Evolutionary conservation across 2,888 invertebrate genomes (phyloP), one percentile per base, ranked within the genome.

Genomic region (Pollenia labialis): DNA sequence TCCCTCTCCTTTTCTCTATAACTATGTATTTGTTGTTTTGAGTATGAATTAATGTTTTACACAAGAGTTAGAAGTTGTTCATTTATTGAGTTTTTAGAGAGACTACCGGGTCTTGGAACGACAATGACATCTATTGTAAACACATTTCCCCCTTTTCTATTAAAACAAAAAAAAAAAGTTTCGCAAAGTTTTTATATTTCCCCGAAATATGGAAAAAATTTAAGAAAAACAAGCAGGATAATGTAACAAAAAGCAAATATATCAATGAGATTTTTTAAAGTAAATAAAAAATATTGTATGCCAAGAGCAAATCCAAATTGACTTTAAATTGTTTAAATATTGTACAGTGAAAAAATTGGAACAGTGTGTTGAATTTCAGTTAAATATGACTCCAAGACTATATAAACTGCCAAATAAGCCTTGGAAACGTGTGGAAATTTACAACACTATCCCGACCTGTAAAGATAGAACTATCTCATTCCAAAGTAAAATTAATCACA

Each of bases 71-170:
- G 66, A 52, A 69, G 68, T 76, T 77, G 72, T 87, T 81, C 76
- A 71, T 69, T 79, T 85, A 80, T 83, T 75, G 80, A 80, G 69
- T 71, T 81, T 85, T 85, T 74, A 66, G 46, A 62, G 60, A 64
- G 69, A 60, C 76, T 64, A 60, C 76, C 69, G 71, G 68, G 72
- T 50, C 62, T 52, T 56, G n/a, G 23, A 71, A 79, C 77, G 83
- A 84, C 86, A 85, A 85, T 76, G 83, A 87, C 85, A 82, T 86
- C 81, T 81, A 88, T 88, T 88, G 88, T 89, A 87, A 89, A 89
- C 77, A 83, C 71, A 88, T 87, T 68, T 88, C 87, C 54, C 46
- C 10, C 60, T 50, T 2, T 75, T 77, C 62, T 74, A 75, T 81
- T 69, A 74, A 85, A 81, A 77, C 64, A 81, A 80, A 85, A 84